Percentiles rank a stretch among this genome's conserved stretches.
These are phyloP conservation scores for Psix sp. DNA, from an alignment of 1,140 invertebrate genomes.

Conservation along the genomic window DNA sequence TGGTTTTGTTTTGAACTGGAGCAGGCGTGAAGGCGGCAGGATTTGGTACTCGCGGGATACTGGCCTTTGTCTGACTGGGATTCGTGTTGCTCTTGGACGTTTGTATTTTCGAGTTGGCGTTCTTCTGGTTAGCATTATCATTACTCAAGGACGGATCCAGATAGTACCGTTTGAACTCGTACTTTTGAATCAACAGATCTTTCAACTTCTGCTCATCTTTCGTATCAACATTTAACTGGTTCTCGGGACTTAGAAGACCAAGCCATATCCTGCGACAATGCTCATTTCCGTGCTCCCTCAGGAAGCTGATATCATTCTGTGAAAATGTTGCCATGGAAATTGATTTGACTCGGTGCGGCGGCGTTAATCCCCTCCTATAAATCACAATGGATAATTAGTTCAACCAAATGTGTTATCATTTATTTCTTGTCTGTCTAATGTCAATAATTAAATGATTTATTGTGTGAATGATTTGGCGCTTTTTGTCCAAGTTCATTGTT, in stretches of 20 bases:
- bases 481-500: too few relatives aligned
- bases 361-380: constrained; percentile 94
- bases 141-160: too few relatives aligned
- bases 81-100: constrained; percentile 19
- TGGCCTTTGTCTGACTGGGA: constrained; percentile 42
- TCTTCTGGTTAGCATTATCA: constrained; percentile 43
- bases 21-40: constrained; percentile 56
- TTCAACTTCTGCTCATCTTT: constrained; percentile 93
- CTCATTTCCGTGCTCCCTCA: constrained; percentile 94
- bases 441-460: too few relatives aligned
- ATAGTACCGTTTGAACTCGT: constrained; percentile 91
- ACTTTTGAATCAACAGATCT: constrained; percentile 95
- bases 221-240: constrained; percentile 74
- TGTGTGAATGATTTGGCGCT: too few relatives aligned
- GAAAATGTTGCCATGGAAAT: constrained; percentile 99
- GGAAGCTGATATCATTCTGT: constrained; percentile 94
- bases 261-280: constrained; percentile 94
- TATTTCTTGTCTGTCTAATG: not conserved
- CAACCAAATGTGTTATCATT: not conserved
- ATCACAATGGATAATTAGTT: not conserved
- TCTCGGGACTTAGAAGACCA: constrained; percentile 83
- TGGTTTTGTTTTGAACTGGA: constrained; percentile 56
- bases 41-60: constrained; percentile 69
- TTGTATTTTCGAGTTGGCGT: constrained; percentile 22
- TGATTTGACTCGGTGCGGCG: constrained; percentile 97